phyloP scores from a whole-genome alignment of 2,113 vertebrate genomes.

The Melanerpes formicivorus region DNA sequence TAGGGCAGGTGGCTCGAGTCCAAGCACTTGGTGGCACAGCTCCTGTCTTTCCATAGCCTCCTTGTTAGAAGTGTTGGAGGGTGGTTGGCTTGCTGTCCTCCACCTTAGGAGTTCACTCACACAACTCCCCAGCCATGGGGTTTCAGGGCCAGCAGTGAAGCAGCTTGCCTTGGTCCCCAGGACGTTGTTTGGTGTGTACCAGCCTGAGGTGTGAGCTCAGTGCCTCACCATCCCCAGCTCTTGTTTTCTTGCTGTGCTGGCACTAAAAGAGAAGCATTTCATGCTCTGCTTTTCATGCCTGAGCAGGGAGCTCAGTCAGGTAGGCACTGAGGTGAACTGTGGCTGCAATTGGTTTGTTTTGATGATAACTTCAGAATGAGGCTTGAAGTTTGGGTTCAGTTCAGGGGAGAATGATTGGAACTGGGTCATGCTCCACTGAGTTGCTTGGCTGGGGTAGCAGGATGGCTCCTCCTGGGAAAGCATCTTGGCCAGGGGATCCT shows the following conservation, averaged over 20 bases:
- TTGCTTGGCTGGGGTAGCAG: background rate
- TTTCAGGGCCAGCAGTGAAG: background rate
- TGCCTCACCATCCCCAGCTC: background rate
- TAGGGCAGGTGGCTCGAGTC: background rate
- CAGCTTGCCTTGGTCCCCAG: background rate
- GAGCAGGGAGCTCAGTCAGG: background rate
- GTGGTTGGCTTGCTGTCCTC: background rate
- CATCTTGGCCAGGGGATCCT: background rate
- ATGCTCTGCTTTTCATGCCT: background rate
- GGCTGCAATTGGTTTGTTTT: background rate
- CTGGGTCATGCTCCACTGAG: background rate
- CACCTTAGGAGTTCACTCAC: background rate
- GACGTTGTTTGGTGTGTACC: background rate
- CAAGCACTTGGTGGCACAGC: background rate
- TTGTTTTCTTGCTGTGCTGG: background rate
- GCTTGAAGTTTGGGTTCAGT: background rate
- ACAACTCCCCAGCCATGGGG: no score
- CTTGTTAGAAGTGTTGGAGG: fast-evolving
- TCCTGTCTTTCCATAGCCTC: background rate
- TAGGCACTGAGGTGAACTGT: background rate
- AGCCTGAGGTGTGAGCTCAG: background rate
- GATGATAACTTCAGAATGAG: background rate
- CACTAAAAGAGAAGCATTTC: background rate
- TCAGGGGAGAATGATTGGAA: background rate
- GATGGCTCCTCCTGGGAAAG: background rate